Percentiles rank a stretch among this genome's conserved stretches.
Conservation (phyloP, 2,113 vertebrate species). For the Taurulus bubalis region DNA sequence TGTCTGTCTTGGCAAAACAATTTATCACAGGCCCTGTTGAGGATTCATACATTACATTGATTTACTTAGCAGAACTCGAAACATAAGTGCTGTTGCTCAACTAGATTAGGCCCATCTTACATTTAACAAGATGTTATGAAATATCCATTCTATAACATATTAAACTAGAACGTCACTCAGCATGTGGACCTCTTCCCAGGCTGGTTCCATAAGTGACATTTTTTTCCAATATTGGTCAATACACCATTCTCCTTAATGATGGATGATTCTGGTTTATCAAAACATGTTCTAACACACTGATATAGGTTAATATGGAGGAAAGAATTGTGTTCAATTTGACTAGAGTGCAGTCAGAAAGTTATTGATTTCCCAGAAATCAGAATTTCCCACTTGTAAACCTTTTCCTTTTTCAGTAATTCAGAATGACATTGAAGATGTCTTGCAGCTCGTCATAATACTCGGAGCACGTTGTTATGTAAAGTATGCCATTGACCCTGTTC, state of each 20-base stretch:
- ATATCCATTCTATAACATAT: neutral
- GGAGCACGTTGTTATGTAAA: neutral
- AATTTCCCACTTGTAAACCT: neutral
- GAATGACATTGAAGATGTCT: neutral
- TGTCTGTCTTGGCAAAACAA: neutral
- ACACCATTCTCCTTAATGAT: neutral
- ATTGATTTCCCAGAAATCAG: neutral
- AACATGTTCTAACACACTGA: neutral
- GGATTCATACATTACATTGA: neutral
- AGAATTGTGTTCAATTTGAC: neutral
- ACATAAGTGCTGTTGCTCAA: too few relatives aligned
- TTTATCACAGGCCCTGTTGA: neutral
- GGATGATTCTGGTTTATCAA: neutral
- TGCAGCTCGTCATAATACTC: neutral
- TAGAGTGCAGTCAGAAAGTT: neutral
- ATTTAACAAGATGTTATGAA: neutral
- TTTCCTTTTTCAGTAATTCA: neutral
- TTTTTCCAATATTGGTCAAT: neutral
- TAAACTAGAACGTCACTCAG: neutral
- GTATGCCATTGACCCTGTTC: neutral
- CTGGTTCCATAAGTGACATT: too few relatives aligned
- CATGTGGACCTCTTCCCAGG: too few relatives aligned
- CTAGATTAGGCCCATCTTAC: too few relatives aligned
- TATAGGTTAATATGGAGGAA: neutral
- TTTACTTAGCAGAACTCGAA: too few relatives aligned